A percentile compares a stretch with the other conserved stretches of the same genome.
Evolutionary conservation across 2,113 vertebrate genomes (phyloP).

Genomic region (Garra rufa): DNA sequence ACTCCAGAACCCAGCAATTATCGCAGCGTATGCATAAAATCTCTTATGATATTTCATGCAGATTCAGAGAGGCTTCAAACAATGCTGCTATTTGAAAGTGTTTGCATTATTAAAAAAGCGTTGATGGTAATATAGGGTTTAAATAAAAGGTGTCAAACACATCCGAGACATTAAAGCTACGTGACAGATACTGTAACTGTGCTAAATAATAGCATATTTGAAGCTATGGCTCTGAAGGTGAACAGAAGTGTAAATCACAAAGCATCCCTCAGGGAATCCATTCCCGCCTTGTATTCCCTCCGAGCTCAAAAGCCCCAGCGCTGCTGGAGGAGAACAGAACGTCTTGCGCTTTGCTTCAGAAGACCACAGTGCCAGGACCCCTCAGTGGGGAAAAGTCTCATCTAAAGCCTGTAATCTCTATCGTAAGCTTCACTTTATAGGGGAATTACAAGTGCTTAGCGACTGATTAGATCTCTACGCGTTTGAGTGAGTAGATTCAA

Average conservation of each 20-base stretch:
- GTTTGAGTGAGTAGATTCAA: constrained; percentile 48
- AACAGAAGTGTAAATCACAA: constrained; percentile 49
- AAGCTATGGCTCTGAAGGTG: constrained; percentile 4
- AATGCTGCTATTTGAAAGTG: not conserved
- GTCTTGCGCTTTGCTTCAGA: constrained; percentile 41
- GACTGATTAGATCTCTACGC: constrained; percentile 58
- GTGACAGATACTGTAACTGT: constrained; percentile 10
- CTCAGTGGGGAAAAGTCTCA: constrained; percentile 59
- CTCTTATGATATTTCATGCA: not conserved
- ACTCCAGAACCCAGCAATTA: not conserved
- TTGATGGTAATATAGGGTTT: not conserved
- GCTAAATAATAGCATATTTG: constrained; percentile 1
- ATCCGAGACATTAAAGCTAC: constrained; percentile 10
- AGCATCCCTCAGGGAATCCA: constrained; percentile 50
- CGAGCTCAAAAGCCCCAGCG: constrained; percentile 24
- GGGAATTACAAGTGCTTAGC: constrained; percentile 67
- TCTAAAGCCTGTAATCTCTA: constrained; percentile 67
- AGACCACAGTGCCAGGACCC: constrained; percentile 41
- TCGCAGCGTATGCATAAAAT: not conserved
- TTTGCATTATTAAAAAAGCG: not conserved
- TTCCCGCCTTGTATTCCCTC: constrained; percentile 27
- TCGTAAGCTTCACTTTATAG: constrained; percentile 63
- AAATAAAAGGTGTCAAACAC: constrained; percentile 5
- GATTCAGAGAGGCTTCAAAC: constrained; percentile 6
- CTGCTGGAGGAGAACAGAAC: constrained; percentile 46